Conservation (phyloP, 2,113 vertebrate species). For the Craseonycteris thonglongyai region DNA sequence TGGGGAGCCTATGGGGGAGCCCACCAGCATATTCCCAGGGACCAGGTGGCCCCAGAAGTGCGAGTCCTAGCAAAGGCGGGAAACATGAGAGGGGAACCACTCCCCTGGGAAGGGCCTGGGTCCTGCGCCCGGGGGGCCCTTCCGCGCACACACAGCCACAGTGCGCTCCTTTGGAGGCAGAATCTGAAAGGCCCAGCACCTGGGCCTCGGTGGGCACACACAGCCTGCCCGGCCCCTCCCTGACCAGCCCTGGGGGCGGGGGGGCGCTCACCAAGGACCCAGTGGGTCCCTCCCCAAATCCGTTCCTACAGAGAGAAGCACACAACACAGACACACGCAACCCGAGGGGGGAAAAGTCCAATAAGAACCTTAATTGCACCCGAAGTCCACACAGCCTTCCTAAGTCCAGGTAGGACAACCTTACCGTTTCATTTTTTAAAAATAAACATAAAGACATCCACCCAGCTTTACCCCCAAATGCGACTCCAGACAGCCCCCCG, state of each 20-base stretch:
- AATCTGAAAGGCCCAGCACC: slow-evolving; percentile 54
- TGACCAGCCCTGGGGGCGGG: slow-evolving; percentile 1
- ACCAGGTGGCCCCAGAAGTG: background rate
- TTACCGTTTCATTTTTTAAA: slow-evolving; percentile 74
- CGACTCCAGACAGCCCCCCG: slow-evolving; percentile 3
- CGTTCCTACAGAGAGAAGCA: slow-evolving; percentile 58
- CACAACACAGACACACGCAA: background rate
- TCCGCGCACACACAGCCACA: slow-evolving; percentile 11
- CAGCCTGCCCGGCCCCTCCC: background rate
- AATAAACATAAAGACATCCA: slow-evolving; percentile 76
- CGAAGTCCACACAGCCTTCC: slow-evolving; percentile 16
- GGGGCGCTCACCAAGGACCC: background rate
- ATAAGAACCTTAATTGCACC: slow-evolving; percentile 49
- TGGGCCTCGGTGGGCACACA: background rate
- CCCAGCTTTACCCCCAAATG: slow-evolving; percentile 44
- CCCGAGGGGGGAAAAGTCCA: slow-evolving; percentile 5
- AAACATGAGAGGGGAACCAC: background rate
- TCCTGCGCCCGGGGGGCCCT: slow-evolving; percentile 33
- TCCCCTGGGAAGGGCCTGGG: background rate
- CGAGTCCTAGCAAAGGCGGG: background rate
- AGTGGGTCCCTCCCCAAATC: slow-evolving; percentile 4
- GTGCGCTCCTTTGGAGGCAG: slow-evolving; percentile 82
- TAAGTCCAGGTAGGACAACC: slow-evolving; percentile 66
- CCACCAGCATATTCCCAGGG: background rate
- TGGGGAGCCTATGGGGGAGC: background rate